A percentile compares a stretch with the other conserved stretches of the same genome.
phyloP scores from a whole-genome alignment of 2,113 vertebrate genomes.

The Aspiorhynchus laticeps region DNA sequence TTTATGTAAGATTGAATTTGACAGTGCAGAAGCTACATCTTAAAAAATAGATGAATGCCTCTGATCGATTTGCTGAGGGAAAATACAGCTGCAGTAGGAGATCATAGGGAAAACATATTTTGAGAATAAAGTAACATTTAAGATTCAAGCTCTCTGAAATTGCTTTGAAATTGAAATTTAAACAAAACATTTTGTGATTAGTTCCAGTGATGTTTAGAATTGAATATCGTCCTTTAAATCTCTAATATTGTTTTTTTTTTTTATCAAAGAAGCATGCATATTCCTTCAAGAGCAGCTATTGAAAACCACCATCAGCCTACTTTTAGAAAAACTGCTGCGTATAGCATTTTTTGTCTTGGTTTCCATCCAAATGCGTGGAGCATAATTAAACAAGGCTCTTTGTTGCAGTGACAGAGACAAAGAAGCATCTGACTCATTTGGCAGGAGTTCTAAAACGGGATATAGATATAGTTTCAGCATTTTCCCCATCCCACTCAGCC shows the following conservation, averaged over 20 bases:
- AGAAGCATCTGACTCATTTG: conserved; percentile 19
- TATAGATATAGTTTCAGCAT: conserved; percentile 36
- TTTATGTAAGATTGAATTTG: neutral
- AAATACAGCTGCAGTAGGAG: neutral
- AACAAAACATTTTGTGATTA: neutral
- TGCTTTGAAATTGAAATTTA: neutral
- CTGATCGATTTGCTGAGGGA: neutral
- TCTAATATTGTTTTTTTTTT: neutral
- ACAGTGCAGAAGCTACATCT: neutral
- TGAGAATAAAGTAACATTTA: neutral
- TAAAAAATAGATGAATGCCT: conserved; percentile 1
- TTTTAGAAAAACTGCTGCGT: conserved; percentile 7
- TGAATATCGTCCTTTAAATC: neutral
- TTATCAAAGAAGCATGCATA: neutral
- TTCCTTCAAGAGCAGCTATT: neutral
- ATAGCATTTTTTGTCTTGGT: neutral
- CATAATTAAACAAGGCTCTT: conserved; percentile 27
- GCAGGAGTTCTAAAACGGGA: conserved; percentile 15
- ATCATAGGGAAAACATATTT: neutral
- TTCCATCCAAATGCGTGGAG: conserved; percentile 3
- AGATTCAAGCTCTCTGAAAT: neutral
- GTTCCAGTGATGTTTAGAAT: neutral
- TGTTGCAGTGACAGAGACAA: conserved; percentile 24
- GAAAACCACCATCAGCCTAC: conserved; percentile 21
- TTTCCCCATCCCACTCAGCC: neutral